phyloP scores from a whole-genome alignment of 1,140 invertebrate genomes.

The Harpegnathos saltator region DNA sequence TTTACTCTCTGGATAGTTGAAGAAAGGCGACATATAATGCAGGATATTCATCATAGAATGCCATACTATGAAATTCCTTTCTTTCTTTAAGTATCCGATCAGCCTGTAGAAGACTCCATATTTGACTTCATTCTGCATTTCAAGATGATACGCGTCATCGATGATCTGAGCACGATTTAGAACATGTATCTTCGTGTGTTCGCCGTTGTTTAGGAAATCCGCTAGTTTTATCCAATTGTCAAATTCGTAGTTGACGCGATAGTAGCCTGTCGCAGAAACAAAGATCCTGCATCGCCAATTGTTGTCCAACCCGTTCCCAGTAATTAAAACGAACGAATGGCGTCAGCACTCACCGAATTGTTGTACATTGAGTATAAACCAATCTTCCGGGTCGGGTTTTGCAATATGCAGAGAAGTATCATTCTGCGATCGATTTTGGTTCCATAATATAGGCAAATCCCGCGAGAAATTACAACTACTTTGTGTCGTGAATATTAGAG shows the following conservation, averaged over 20 bases:
- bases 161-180: neutral
- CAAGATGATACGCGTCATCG: neutral
- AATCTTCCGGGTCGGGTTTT: too few species aligned
- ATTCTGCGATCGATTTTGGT: too few species aligned
- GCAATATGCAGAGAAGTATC: too few species aligned
- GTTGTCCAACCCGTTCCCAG: neutral
- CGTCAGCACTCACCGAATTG: too few species aligned
- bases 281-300: neutral
- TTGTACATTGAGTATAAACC: too few species aligned
- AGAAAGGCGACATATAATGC: too few species aligned
- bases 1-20: too few species aligned
- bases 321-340: too few species aligned
- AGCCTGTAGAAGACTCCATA: neutral
- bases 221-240: too few species aligned
- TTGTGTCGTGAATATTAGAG: too few species aligned
- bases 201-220: neutral
- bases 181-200: neutral
- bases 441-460: too few species aligned
- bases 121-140: neutral
- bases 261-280: neutral
- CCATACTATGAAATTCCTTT: neutral
- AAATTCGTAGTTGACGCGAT: neutral
- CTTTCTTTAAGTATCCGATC: neutral
- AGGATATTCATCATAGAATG: slow-evolving; percentile 67
- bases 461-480: too few species aligned